Evolutionary conservation across 37 sponge, comb jelly and placozoan species (phyloP).

Genomic region (Halisarca cf. caerulea): DNA sequence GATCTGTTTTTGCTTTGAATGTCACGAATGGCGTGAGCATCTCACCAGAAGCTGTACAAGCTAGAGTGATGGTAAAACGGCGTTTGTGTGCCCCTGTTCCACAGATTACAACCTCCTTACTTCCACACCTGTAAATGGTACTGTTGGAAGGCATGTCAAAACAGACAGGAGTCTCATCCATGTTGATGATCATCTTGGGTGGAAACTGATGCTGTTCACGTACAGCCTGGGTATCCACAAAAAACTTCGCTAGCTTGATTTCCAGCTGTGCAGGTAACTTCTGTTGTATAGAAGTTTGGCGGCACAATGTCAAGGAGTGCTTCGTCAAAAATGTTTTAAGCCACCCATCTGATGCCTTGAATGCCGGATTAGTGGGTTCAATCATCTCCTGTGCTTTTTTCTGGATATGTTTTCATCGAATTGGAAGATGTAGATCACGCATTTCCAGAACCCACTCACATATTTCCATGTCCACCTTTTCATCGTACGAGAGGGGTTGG

Average conservation of each 20-base stretch:
- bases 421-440: conserved; percentile 21
- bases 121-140: conserved; percentile 1
- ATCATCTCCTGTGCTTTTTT: background rate
- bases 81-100: conserved; percentile 14
- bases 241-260: conserved; percentile 27
- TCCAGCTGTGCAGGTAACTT: conserved; percentile 39
- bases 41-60: conserved; percentile 32
- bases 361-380: background rate
- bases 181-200: background rate
- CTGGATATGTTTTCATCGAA: conserved; percentile 11
- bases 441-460: conserved; percentile 24
- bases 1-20: conserved; percentile 21
- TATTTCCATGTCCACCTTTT: conserved; percentile 15
- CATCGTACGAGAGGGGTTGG: background rate
- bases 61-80: conserved; percentile 9
- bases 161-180: conserved; percentile 35
- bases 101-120: background rate
- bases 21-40: conserved; percentile 46
- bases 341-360: conserved; percentile 51
- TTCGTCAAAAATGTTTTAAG: conserved; percentile 28
- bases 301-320: conserved; percentile 15
- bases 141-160: conserved; percentile 26
- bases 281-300: conserved; percentile 30
- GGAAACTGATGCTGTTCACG: conserved; percentile 11
- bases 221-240: background rate